Evolutionary conservation across 2,797 vertebrate species (phyloP).

Genomic region (Leptoclinus maculatus): DNA sequence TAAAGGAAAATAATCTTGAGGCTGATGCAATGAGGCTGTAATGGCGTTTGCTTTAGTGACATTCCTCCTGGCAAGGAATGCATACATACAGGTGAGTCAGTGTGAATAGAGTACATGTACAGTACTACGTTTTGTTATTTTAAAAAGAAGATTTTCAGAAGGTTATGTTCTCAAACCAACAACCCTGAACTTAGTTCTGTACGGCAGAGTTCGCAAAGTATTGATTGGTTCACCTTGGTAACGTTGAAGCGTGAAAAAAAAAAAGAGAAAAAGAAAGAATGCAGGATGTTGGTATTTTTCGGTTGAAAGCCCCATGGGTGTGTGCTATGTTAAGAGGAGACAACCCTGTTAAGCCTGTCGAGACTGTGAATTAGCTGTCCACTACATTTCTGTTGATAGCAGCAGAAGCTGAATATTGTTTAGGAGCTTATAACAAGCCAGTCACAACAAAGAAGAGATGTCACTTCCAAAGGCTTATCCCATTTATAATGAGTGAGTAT

Average conservation of each 20-base stretch:
- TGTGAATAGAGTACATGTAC: neutral
- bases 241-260: slow-evolving; percentile 60
- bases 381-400: slow-evolving; percentile 55
- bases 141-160: slow-evolving; percentile 29
- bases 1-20: slow-evolving; percentile 41
- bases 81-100: slow-evolving; percentile 28
- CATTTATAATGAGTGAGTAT: slow-evolving; percentile 19
- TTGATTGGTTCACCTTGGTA: slow-evolving; percentile 67
- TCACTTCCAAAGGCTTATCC: slow-evolving; percentile 33
- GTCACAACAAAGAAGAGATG: slow-evolving; percentile 36
- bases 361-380: slow-evolving; percentile 57
- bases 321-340: slow-evolving; percentile 53
- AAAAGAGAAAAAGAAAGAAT: neutral
- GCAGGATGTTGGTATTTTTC: slow-evolving; percentile 54
- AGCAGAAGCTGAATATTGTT: slow-evolving; percentile 48
- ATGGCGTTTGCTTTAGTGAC: slow-evolving; percentile 44
- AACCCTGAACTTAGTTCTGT: slow-evolving; percentile 47
- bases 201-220: slow-evolving; percentile 55
- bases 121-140: neutral
- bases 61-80: slow-evolving; percentile 26
- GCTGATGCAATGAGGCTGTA: slow-evolving; percentile 57
- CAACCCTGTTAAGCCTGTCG: slow-evolving; percentile 52
- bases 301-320: slow-evolving; percentile 42
- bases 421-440: slow-evolving; percentile 38
- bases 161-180: slow-evolving; percentile 38